Percentiles rank a stretch among this genome's conserved stretches.
These are phyloP conservation scores for Sorex fumeus DNA, from an alignment of 2,113 vertebrate genomes.

Conservation along the genomic window DNA sequence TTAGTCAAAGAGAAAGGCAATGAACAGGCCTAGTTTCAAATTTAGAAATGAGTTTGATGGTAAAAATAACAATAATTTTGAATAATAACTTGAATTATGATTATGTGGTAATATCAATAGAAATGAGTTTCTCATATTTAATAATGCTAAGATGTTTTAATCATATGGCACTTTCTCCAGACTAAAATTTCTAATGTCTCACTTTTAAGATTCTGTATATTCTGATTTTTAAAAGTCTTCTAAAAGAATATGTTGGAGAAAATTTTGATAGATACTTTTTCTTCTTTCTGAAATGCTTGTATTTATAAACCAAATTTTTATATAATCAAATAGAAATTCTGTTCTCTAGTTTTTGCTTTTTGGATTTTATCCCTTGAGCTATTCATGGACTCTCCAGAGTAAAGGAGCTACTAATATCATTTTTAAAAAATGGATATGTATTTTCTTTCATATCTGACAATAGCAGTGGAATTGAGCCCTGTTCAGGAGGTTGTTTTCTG, in stretches of 20 bases:
- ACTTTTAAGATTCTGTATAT: conserved; percentile 52
- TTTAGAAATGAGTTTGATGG: conserved; percentile 49
- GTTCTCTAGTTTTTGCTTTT: too few species aligned
- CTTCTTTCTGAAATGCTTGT: conserved; percentile 46
- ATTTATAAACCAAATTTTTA: conserved; percentile 35
- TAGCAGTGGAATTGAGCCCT: neutral
- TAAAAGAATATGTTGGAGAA: neutral
- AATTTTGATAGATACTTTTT: conserved; percentile 48
- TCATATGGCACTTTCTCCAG: neutral
- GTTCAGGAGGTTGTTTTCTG: neutral
- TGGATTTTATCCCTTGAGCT: neutral
- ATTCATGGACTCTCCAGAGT: conserved; percentile 33
- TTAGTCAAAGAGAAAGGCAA: conserved; percentile 49
- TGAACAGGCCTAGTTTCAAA: conserved; percentile 42
- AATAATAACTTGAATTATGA: conserved; percentile 48
- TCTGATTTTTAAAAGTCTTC: conserved; percentile 47
- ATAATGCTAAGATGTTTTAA: neutral
- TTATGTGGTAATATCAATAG: neutral
- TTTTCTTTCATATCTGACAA: neutral
- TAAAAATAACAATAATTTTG: neutral
- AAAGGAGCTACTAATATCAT: neutral
- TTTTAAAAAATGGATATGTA: neutral
- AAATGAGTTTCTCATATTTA: conserved; percentile 54
- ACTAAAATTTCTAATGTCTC: conserved; percentile 37
- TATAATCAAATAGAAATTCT: too few species aligned